A percentile compares a stretch with the other conserved stretches of the same genome.
phyloP scores from a whole-genome alignment of 2,797 vertebrate genomes.

The Chelmon rostratus region DNA sequence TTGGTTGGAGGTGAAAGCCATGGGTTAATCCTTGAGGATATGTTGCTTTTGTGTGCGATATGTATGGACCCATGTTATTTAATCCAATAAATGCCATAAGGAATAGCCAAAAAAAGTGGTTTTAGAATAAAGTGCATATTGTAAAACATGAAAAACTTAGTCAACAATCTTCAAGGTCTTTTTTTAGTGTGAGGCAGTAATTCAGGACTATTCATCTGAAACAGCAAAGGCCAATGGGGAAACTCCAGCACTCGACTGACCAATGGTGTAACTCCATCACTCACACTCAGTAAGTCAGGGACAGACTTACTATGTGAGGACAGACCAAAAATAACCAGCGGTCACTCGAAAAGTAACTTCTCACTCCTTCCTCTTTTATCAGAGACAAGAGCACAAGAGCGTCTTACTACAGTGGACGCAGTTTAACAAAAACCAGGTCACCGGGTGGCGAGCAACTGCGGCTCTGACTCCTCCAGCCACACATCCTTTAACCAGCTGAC shows the following conservation, averaged over 20 bases:
- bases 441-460: not conserved
- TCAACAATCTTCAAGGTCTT: not conserved
- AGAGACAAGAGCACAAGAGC: slow-evolving; percentile 5
- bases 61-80: not conserved
- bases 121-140: slow-evolving; percentile 1
- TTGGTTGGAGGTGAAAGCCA: slow-evolving; percentile 4
- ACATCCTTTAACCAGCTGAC: slow-evolving; percentile 12
- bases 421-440: slow-evolving; percentile 13
- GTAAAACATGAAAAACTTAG: not conserved
- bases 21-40: not conserved
- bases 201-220: not conserved
- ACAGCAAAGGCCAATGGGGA: too few species aligned
- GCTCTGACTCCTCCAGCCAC: slow-evolving; percentile 2
- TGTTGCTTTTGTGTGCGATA: not conserved
- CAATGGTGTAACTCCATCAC: not conserved
- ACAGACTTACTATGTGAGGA: not conserved
- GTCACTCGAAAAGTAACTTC: slow-evolving; percentile 1
- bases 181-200: not conserved
- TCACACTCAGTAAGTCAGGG: not conserved
- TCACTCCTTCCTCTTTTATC: slow-evolving; percentile 18
- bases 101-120: not conserved
- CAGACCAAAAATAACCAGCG: slow-evolving; percentile 3
- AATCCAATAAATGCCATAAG: not conserved
- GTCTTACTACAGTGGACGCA: slow-evolving; percentile 37
- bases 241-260: not conserved